phyloP scores from a whole-genome alignment of 2,113 vertebrate genomes.

The Potamarius usumacintae region DNA sequence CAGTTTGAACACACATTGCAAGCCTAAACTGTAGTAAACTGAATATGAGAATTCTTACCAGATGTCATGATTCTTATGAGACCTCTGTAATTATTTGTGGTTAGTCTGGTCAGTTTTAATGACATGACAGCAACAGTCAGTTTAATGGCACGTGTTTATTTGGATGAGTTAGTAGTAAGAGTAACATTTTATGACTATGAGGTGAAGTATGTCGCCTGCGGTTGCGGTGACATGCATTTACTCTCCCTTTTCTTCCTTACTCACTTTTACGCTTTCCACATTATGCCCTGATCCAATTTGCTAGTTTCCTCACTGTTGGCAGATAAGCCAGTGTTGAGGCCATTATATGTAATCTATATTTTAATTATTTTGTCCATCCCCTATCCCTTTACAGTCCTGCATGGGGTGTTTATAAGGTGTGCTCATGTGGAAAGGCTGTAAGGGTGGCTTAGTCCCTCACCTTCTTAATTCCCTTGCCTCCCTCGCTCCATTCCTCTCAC shows the following conservation, averaged over 20 bases:
- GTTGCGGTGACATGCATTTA: not conserved
- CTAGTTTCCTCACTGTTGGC: constrained; percentile 62
- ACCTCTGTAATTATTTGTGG: not conserved
- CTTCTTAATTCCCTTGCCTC: constrained; percentile 64
- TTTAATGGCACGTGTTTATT: not conserved
- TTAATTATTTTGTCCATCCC: constrained; percentile 67
- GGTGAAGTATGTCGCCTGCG: not conserved
- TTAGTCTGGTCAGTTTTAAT: not conserved
- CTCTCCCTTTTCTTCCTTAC: constrained; percentile 14
- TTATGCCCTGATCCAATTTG: constrained; percentile 67
- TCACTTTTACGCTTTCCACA: constrained; percentile 43
- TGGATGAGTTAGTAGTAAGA: not conserved
- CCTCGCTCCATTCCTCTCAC: constrained; percentile 42
- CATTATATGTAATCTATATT: constrained; percentile 68
- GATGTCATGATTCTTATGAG: not conserved
- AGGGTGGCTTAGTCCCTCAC: constrained; percentile 66
- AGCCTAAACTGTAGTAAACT: not conserved
- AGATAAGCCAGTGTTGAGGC: constrained; percentile 58
- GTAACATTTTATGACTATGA: not conserved
- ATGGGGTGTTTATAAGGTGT: constrained; percentile 63
- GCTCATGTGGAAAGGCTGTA: constrained; percentile 71
- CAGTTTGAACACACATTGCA: not conserved
- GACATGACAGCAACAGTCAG: not conserved
- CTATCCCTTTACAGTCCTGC: constrained; percentile 66
- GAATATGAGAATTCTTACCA: not conserved